Evolutionary conservation across 1,140 invertebrate genomes (phyloP), one percentile per base, ranked within the genome.

Genomic region (Hesperophylax magnus): DNA sequence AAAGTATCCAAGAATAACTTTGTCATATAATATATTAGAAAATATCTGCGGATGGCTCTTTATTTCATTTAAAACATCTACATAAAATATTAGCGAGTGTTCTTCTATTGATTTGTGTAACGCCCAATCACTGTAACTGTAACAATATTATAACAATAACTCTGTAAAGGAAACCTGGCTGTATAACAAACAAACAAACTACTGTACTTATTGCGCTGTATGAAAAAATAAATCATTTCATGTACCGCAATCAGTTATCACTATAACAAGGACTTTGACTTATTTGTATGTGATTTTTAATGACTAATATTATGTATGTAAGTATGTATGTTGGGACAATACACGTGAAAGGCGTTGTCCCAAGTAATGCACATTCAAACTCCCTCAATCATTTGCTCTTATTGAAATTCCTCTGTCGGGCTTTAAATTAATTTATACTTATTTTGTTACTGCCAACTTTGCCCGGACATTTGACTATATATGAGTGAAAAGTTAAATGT

Each of bases 201-300:
- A 84, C 80, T 84, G 83, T 84, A 84, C 65, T 84, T 84, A 84
- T 84, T 84, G 80, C 82, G 78, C 52, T 80, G 83, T 84, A 80
- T 84, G 83, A 82, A 84, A 83, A 84, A 83, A 84, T 81, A 81
- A 84, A 84, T 78, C 80, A 61, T 81, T 84, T 81, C 53, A 53
- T 81, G 74, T 80, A 81, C 63, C 71, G 74, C 79, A 77, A 71
- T 47, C 39, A 47, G 39, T 77, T 77, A 77, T 76, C 71, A 75
- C 61, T 79, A 69, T 81, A 81, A 81, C 79, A 81, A 81, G 79
- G 65, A 54, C 31, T 58, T 81, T 77, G 58, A 56, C 75, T 80
- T 75, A 74, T 63, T 65, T 80, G 71, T 80, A 80, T 74, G 56
- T 80, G 71, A 75, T 77, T 20, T 69, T 81, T 75, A 69, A 80